Evolutionary conservation across 2,797 vertebrate genomes (phyloP).

Genomic region (Characodon lateralis): DNA sequence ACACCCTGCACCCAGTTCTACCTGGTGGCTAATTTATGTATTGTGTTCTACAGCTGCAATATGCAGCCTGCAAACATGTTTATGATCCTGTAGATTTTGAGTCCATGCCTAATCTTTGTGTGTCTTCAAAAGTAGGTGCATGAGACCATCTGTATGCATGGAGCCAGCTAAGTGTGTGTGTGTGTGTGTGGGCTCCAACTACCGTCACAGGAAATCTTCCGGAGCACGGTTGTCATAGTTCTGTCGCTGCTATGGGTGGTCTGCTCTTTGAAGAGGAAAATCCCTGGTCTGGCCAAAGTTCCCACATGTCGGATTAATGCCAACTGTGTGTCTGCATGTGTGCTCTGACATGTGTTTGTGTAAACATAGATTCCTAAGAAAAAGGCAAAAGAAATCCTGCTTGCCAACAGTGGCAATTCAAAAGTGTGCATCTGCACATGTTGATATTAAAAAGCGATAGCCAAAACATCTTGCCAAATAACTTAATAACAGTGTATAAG

Average conservation of each 20-base stretch:
- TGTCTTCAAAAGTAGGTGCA: neutral
- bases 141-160: neutral
- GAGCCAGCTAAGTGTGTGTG: neutral
- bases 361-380: conserved; percentile 29
- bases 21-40: neutral
- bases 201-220: conserved; percentile 56
- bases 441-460: conserved; percentile 42
- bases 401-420: conserved; percentile 54
- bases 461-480: conserved; percentile 54
- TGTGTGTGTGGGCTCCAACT: conserved; percentile 1
- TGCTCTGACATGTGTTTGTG: conserved; percentile 22
- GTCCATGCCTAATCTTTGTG: neutral
- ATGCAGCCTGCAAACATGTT: neutral
- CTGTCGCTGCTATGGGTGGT: conserved; percentile 72
- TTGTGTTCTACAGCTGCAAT: neutral
- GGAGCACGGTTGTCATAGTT: conserved; percentile 71
- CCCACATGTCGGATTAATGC: conserved; percentile 70
- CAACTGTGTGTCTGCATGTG: conserved; percentile 51
- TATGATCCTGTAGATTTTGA: neutral
- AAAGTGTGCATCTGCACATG: conserved; percentile 19
- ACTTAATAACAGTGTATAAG: conserved; percentile 31
- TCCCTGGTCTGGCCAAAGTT: conserved; percentile 72
- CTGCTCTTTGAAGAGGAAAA: conserved; percentile 79
- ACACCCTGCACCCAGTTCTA: neutral
- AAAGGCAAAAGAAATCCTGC: conserved; percentile 33